Conservation (phyloP, 2,888 invertebrate genomes). For the Bombylius discolor region DNA sequence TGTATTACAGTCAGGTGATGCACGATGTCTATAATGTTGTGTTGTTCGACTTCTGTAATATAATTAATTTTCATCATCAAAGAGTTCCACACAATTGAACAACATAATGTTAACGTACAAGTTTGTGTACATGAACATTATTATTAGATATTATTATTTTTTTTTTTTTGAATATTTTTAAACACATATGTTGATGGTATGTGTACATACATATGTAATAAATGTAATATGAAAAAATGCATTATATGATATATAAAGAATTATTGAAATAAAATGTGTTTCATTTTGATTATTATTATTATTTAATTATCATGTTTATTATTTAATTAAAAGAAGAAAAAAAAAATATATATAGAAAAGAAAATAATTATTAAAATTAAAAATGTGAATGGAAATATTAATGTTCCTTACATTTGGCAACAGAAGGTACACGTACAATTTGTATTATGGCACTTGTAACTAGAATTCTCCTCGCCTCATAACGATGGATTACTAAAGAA, state of each 20-base stretch:
- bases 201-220: no score
- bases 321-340: no score
- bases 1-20: slow-evolving; percentile 81
- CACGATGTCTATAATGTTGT: slow-evolving; percentile 78
- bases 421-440: slow-evolving; percentile 1
- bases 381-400: no score
- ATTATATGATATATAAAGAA: no score
- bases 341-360: no score
- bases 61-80: neutral
- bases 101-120: neutral
- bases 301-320: no score
- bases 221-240: no score
- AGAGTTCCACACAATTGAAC: neutral
- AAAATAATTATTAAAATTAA: no score
- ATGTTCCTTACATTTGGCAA: neutral
- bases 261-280: no score
- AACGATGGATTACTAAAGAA: slow-evolving; percentile 62
- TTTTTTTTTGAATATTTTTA: neutral
- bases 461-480: slow-evolving; percentile 17
- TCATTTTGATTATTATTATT: no score
- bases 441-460: slow-evolving; percentile 19
- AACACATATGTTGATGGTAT: no score
- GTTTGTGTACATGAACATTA: neutral
- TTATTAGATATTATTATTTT: no score
- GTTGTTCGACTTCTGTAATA: slow-evolving; percentile 57